Conservation (phyloP, 2,888 invertebrate species). For the Lysandra coridon region DNA sequence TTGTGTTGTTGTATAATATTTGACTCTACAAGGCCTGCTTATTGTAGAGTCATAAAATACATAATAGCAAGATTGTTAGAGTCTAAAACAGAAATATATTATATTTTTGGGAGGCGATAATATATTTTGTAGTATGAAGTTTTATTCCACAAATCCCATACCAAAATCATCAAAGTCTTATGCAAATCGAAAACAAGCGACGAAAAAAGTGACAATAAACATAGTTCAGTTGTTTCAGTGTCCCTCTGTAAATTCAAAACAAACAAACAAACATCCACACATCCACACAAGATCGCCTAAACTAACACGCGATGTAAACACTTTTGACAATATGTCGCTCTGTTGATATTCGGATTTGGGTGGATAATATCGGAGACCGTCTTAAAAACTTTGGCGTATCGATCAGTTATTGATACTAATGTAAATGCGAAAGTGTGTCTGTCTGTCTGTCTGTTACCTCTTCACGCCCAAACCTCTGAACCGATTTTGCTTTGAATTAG, state of each 20-base stretch:
- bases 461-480: too few relatives aligned
- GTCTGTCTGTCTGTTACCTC: too few relatives aligned
- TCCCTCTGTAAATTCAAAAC: slow-evolving; percentile 1
- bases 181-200: not conserved
- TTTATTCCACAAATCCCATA: not conserved
- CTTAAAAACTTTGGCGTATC: too few relatives aligned
- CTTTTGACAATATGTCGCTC: not conserved
- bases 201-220: not conserved
- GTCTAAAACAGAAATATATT: too few relatives aligned
- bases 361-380: not conserved
- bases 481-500: too few relatives aligned
- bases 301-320: not conserved
- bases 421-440: too few relatives aligned
- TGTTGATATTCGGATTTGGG: not conserved
- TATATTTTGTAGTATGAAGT: not conserved
- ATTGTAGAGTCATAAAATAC: too few relatives aligned
- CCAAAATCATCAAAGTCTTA: not conserved
- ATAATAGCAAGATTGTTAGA: too few relatives aligned
- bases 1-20: too few relatives aligned
- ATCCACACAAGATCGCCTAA: not conserved
- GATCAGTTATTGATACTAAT: too few relatives aligned
- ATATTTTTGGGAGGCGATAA: too few relatives aligned
- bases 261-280: not conserved
- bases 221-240: not conserved
- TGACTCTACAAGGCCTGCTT: too few relatives aligned